phyloP scores from a whole-genome alignment of 2,113 vertebrate species.

The Delphinapterus leucas region DNA sequence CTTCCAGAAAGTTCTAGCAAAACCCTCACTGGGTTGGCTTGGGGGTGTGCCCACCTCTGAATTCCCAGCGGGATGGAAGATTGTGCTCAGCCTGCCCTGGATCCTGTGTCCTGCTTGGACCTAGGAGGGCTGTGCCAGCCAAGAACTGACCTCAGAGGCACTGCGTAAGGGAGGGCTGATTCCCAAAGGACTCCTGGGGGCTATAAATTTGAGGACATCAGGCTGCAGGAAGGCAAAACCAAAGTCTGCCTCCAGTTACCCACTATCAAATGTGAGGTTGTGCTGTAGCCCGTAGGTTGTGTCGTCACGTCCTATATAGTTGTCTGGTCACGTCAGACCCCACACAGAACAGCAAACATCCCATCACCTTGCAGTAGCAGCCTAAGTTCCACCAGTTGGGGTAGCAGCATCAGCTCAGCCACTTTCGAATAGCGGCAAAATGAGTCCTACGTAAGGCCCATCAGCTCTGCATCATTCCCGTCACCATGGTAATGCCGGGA shows the following conservation, averaged over 20 bases:
- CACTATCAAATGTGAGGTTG: accelerated
- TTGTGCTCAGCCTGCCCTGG: neutral
- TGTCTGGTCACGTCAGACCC: neutral
- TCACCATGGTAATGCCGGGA: neutral
- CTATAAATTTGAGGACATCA: neutral
- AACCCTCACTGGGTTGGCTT: neutral
- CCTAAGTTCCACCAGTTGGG: accelerated
- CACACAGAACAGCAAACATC: neutral
- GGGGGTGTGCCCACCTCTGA: neutral
- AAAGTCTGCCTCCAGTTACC: neutral
- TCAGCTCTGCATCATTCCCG: accelerated
- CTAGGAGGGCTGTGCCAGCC: neutral
- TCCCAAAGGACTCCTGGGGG: neutral
- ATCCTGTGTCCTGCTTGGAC: neutral
- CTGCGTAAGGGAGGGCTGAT: neutral
- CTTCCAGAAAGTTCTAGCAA: neutral
- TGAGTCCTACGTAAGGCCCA: neutral
- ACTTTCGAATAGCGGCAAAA: neutral
- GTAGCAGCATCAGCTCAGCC: neutral
- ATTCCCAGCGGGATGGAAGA: neutral
- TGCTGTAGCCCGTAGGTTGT: neutral
- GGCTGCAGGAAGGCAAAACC: too few relatives aligned
- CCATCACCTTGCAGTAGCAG: accelerated
- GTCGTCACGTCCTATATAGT: too few relatives aligned
- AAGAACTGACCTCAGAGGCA: neutral